phyloP scores from a whole-genome alignment of 2,113 vertebrate genomes.

The Rhynchopsitta pachyrhyncha region DNA sequence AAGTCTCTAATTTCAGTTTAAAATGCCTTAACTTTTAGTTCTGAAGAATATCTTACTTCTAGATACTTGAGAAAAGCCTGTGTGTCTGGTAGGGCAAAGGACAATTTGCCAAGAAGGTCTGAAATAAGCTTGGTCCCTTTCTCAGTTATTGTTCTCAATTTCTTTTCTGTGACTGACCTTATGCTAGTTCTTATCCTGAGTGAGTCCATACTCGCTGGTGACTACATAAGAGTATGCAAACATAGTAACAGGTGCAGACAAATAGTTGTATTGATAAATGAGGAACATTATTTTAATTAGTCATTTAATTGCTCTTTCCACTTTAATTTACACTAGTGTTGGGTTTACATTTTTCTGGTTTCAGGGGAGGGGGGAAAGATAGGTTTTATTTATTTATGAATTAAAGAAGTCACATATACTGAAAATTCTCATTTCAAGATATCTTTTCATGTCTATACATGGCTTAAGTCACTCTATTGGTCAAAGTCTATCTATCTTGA shows the following conservation, averaged over 20 bases:
- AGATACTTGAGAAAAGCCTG: background rate
- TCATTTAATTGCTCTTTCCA: background rate
- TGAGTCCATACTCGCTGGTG: background rate
- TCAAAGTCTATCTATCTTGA: background rate
- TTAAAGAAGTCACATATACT: background rate
- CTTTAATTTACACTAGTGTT: background rate
- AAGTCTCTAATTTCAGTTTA: background rate
- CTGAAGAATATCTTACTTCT: background rate
- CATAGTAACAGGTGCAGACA: background rate
- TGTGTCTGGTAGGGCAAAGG: background rate
- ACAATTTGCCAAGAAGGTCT: background rate
- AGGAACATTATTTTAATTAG: background rate
- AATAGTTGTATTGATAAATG: background rate
- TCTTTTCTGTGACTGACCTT: background rate
- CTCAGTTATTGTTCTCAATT: background rate
- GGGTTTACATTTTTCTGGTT: background rate
- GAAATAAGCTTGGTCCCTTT: background rate
- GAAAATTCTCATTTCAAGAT: background rate
- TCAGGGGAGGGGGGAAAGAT: fast-evolving
- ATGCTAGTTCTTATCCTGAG: background rate
- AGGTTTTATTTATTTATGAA: background rate
- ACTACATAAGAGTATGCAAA: background rate
- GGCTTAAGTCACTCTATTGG: background rate
- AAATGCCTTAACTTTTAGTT: background rate
- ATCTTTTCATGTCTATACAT: background rate